Conservation (phyloP, 2,113 vertebrate genomes). For the Plecturocebus donacophilus region DNA sequence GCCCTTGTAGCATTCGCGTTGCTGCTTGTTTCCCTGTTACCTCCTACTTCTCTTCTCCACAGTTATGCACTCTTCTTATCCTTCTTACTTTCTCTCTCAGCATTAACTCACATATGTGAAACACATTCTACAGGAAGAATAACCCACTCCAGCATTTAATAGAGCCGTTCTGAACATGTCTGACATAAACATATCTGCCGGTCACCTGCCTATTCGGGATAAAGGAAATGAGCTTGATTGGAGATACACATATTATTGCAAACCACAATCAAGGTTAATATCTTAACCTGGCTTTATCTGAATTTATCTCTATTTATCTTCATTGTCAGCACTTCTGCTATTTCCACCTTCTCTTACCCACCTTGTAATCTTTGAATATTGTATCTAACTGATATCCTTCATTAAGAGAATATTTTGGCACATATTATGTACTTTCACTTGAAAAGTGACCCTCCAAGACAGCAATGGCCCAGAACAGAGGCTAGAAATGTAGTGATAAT, state of each 20-base stretch:
- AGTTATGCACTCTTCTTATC: background rate
- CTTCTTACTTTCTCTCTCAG: background rate
- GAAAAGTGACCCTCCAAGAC: constrained; percentile 6
- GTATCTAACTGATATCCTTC: background rate
- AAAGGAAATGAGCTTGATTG: background rate
- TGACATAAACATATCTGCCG: background rate
- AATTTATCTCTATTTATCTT: background rate
- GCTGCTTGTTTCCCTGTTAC: background rate
- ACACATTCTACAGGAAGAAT: background rate
- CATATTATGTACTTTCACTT: background rate
- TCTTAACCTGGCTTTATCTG: background rate
- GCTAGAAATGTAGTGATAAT: background rate
- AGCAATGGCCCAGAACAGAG: background rate
- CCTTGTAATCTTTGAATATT: background rate
- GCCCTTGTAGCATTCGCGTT: accelerated
- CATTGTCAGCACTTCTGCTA: background rate
- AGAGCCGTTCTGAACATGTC: background rate
- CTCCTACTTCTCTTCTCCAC: background rate
- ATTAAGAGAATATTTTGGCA: constrained; percentile 8
- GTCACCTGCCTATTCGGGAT: background rate
- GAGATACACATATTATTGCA: background rate
- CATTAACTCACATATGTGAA: background rate
- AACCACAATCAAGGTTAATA: background rate
- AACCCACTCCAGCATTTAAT: background rate
- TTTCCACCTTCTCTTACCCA: background rate